A percentile compares a stretch with the other conserved stretches of the same genome.
These are phyloP conservation scores for Odontesthes bonariensis DNA, from an alignment of 2,113 vertebrate species.

Conservation along the genomic window DNA sequence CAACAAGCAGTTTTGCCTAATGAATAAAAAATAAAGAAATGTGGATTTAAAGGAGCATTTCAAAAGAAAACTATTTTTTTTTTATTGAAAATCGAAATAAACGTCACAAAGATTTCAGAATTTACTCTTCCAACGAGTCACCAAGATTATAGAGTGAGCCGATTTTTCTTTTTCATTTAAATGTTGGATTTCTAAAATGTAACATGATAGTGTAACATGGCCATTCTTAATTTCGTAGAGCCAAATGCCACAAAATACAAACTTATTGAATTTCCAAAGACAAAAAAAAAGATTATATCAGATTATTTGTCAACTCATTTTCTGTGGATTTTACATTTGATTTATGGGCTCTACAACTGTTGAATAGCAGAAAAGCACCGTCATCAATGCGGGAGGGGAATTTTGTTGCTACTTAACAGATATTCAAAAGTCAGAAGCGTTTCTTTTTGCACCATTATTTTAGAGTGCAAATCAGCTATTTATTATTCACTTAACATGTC, in stretches of 20 bases:
- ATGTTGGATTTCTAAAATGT: background rate
- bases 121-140: too few species aligned
- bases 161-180: too few species aligned
- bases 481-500: background rate
- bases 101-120: too few species aligned
- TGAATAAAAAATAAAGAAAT: too few species aligned
- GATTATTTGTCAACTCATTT: background rate
- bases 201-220: background rate
- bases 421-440: background rate
- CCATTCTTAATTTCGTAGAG: too few species aligned
- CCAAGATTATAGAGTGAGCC: too few species aligned
- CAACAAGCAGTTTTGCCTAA: background rate
- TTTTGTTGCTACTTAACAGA: background rate
- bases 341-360: background rate
- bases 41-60: background rate
- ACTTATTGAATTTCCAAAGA: background rate
- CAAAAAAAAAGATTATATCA: background rate
- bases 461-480: too few species aligned
- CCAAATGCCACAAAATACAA: background rate
- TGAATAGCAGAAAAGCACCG: background rate
- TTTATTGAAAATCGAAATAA: background rate
- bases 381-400: too few species aligned
- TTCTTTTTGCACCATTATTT: background rate
- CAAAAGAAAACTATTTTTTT: background rate
- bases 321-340: background rate